Base-by-base conservation (phyloP, 2,797 vertebrate genomes). In the Tauraco hartlaubi region DNA sequence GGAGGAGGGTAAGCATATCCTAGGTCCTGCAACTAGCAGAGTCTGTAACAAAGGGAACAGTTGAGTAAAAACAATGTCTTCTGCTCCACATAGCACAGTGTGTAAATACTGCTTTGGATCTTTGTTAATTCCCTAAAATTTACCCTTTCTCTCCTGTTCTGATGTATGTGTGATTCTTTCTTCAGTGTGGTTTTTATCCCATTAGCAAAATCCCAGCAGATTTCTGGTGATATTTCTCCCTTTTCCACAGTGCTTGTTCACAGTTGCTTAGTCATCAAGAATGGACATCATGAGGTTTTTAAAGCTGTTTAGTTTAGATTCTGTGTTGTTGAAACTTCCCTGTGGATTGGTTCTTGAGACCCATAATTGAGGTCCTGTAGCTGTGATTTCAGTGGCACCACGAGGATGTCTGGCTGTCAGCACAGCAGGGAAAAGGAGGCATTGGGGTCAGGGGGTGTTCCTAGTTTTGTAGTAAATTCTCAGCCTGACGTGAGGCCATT, bases 391-490 rank as follows among this genome's bases (percentile, higher is more conserved):
- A 54, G 66, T 35, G 77, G 43, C 71, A 94, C 46, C 72, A 23
- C 3, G 15, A 83, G 52, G 17, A 46, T 80, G 74, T 85, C 73
- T 79, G 62, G 61, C 74, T 87, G 74, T 78, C 75, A 26, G 15
- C 54, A 11, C 3, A 51, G 58, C 73, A 86, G 51, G 79, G 76
- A 84, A 79, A 54, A 78, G 69, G 49, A 83, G 26, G 4, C 28
- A 12, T 11, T 51, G 19, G 29, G 58, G 43, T 82, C 62, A 76
- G 16, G 23, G 28, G 7, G 6, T 75, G 33, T 74, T 90, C 31
- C 74, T 86, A 11, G 4, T 51, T 90, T 54, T 83, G 55, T 72
- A 71, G 78, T 96, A 78, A 88, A 92, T 94, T 94, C 71, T 81
- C 52, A 59, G 28, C 39, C 68, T 87, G 85, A 59, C 85, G 55